A percentile compares a stretch with the other conserved stretches of the same genome.
These are phyloP conservation scores for Phrynosoma blainvillii DNA, from an alignment of 2,113 vertebrate genomes.

Conservation along the genomic window DNA sequence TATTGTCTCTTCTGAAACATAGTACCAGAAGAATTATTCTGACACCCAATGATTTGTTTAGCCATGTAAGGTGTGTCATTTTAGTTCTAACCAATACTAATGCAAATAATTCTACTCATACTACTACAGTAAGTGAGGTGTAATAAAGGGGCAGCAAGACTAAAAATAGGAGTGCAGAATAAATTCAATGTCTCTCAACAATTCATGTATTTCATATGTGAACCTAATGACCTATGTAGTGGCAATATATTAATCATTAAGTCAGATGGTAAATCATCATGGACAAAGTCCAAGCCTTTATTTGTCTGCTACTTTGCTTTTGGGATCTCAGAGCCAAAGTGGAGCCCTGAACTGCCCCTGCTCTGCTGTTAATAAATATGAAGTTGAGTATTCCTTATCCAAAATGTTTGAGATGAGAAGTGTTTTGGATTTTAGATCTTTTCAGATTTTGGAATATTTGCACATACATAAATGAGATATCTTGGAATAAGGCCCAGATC, in stretches of 20 bases:
- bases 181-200: not conserved
- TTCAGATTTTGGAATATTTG: not conserved
- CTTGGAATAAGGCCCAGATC: no score
- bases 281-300: conserved; percentile 14
- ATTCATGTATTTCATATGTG: not conserved
- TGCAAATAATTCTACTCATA: not conserved
- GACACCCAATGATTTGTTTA: not conserved
- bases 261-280: not conserved
- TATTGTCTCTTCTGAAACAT: not conserved
- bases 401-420: no score
- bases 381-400: no score
- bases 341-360: not conserved
- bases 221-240: not conserved
- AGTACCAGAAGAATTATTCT: not conserved
- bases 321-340: not conserved
- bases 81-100: not conserved
- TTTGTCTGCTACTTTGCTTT: not conserved
- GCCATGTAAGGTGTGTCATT: not conserved
- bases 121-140: not conserved
- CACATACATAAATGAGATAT: no score
- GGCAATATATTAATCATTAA: conserved; percentile 21
- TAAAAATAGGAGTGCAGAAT: not conserved
- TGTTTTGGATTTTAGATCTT: not conserved
- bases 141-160: not conserved
- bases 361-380: not conserved